A percentile compares a stretch with the other conserved stretches of the same genome.
phyloP scores from a whole-genome alignment of 2,113 vertebrate genomes.

The Syrmaticus mikado region DNA sequence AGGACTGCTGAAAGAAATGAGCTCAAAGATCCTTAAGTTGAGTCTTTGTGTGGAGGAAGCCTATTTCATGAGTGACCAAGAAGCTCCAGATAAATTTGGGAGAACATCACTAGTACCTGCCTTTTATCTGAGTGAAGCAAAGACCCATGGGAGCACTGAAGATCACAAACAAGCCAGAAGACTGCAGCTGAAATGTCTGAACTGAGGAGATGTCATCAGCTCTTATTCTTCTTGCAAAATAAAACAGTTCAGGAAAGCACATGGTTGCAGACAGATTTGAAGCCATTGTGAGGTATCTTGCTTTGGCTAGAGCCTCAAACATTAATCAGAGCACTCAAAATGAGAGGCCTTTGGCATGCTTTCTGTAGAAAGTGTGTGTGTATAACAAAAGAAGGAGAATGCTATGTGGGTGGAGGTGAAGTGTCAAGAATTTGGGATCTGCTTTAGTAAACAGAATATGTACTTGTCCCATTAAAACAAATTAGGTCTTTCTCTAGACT shows the following conservation, averaged over 20 bases:
- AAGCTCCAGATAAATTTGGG: background rate
- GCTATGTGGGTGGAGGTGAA: background rate
- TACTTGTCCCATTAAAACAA: background rate
- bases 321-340: background rate
- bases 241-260: accelerated
- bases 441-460: background rate
- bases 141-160: background rate
- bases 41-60: background rate
- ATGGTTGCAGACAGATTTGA: background rate
- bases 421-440: slow-evolving; percentile 28
- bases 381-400: background rate
- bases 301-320: background rate
- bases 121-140: background rate
- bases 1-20: background rate
- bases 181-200: background rate
- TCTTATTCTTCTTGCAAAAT: background rate
- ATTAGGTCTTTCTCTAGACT: background rate
- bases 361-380: background rate
- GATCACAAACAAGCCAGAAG: background rate
- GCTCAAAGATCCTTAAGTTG: background rate
- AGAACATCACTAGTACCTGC: background rate
- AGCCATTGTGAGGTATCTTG: background rate
- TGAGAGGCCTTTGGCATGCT: background rate
- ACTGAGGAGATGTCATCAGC: background rate
- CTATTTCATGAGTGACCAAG: background rate